These are phyloP conservation scores for Leptinotarsa juncta DNA, from an alignment of 2,888 invertebrate genomes.

Conservation along the genomic window DNA sequence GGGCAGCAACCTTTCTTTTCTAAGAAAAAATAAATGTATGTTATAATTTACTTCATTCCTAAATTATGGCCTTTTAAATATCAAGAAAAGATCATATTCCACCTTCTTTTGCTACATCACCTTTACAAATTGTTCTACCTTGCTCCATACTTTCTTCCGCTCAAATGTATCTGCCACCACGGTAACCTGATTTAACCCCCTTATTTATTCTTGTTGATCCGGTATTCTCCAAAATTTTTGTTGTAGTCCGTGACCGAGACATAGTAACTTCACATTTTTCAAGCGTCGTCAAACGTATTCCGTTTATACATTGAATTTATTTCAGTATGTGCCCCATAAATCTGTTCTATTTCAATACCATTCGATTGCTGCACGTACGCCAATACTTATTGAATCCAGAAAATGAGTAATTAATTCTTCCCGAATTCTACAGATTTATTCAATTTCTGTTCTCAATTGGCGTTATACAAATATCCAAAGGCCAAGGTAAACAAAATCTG, in stretches of 20 bases:
- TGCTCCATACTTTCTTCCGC: too few species aligned
- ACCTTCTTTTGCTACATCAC: too few species aligned
- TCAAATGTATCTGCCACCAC: too few species aligned
- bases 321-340: background rate
- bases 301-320: background rate
- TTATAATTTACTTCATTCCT: too few species aligned
- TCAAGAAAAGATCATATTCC: too few species aligned
- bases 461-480: conserved; percentile 10
- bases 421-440: conserved; percentile 12
- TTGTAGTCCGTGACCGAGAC: too few species aligned
- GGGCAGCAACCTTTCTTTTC: rapidly evolving
- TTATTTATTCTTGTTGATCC: too few species aligned
- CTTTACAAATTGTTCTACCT: too few species aligned
- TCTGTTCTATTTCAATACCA: background rate
- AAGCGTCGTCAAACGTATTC: background rate
- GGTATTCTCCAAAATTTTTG: too few species aligned
- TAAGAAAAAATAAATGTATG: too few species aligned
- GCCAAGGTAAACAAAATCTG: conserved; percentile 10
- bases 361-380: conserved; percentile 11
- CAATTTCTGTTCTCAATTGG: conserved; percentile 17
- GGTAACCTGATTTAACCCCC: too few species aligned
- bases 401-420: conserved; percentile 15
- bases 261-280: background rate
- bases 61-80: too few species aligned
- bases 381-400: background rate